phyloP scores from a whole-genome alignment of 2,888 invertebrate genomes.

The Diarsia mendica region DNA sequence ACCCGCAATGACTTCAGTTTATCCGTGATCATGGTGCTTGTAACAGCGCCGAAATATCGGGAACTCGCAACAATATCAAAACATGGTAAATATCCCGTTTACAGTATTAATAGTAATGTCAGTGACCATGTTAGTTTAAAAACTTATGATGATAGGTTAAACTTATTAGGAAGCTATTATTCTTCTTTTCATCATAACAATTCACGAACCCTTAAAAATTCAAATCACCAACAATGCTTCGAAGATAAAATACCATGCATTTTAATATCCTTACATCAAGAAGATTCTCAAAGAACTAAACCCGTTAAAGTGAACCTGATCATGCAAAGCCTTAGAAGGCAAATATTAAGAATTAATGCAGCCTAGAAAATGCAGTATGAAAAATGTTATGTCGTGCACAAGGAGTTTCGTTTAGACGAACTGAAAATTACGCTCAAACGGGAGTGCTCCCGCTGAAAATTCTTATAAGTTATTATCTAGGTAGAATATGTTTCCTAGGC shows the following conservation, averaged over 20 bases:
- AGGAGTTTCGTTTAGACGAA: conserved; percentile 49
- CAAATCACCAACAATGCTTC: not conserved
- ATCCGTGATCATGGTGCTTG: too few species aligned
- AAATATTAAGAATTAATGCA: conserved; percentile 57
- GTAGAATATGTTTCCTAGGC: conserved; percentile 6
- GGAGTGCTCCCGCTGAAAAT: conserved; percentile 41
- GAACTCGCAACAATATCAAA: too few species aligned
- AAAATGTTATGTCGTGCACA: conserved; percentile 55
- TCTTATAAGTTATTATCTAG: conserved; percentile 52
- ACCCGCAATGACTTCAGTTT: too few species aligned
- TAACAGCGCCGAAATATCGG: too few species aligned
- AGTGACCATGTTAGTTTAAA: too few species aligned
- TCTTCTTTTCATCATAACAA: not conserved
- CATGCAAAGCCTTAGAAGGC: conserved; percentile 30
- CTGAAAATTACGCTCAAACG: not conserved
- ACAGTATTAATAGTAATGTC: too few species aligned
- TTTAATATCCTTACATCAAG: conserved; percentile 20
- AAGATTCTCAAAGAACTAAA: conserved; percentile 14
- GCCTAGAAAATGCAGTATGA: conserved; percentile 60
- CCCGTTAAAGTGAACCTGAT: conserved; percentile 39
- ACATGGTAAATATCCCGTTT: too few species aligned
- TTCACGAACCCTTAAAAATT: not conserved
- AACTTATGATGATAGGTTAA: too few species aligned
- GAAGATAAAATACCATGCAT: not conserved
- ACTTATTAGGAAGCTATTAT: too few species aligned